Percentiles rank a stretch among this genome's conserved stretches.
These are phyloP conservation scores for Siphamia tubifer DNA, from an alignment of 2,113 vertebrate genomes.

Conservation along the genomic window DNA sequence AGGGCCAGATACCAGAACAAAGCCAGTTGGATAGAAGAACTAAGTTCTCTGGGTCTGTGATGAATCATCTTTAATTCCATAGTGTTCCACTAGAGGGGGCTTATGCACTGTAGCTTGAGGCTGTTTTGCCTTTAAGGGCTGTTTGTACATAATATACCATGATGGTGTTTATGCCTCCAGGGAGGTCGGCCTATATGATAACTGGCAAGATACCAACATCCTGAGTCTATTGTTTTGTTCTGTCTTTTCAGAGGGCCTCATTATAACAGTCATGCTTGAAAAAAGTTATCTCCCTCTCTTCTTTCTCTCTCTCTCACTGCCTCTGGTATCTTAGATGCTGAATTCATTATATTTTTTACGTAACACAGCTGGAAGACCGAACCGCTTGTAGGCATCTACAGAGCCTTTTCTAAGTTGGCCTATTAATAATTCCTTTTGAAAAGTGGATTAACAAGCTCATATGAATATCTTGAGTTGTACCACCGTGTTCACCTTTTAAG, in stretches of 20 bases:
- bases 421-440: slow-evolving; percentile 65
- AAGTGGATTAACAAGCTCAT: slow-evolving; percentile 27
- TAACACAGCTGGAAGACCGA: slow-evolving; percentile 50
- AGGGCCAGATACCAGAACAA: no score
- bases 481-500: slow-evolving; percentile 16
- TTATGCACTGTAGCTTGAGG: slow-evolving; percentile 9
- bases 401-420: slow-evolving; percentile 49
- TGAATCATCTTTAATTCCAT: background rate
- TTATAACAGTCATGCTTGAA: background rate
- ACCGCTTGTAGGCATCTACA: slow-evolving; percentile 38
- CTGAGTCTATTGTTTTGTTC: background rate
- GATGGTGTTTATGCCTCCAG: background rate
- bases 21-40: background rate
- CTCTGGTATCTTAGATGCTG: slow-evolving; percentile 19
- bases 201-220: background rate
- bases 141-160: slow-evolving; percentile 1
- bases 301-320: background rate
- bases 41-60: background rate
- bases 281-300: background rate
- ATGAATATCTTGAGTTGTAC: slow-evolving; percentile 20
- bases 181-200: background rate
- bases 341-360: slow-evolving; percentile 63
- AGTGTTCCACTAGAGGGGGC: slow-evolving; percentile 57
- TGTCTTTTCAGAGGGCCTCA: background rate
- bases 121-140: background rate